A percentile compares a stretch with the other conserved stretches of the same genome.
Conservation (phyloP, 2,888 invertebrate species). For the Plebejus melissa region DNA sequence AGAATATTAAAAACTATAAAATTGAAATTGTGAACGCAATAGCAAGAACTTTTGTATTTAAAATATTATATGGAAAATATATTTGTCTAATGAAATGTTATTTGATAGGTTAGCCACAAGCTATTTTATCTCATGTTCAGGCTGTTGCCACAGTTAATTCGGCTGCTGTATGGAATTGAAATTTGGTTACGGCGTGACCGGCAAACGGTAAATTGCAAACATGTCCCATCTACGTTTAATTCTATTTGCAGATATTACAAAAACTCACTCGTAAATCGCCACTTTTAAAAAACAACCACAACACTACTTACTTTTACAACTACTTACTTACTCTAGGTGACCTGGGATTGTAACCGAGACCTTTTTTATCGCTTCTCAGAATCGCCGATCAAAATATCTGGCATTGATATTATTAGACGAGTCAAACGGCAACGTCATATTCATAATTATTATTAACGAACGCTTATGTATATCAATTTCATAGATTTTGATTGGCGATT, state of each 20-base stretch:
- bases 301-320: too few relatives aligned
- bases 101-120: not conserved
- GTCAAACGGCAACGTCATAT: too few relatives aligned
- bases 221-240: not conserved
- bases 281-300: too few relatives aligned
- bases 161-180: constrained; percentile 7
- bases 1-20: too few relatives aligned
- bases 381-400: too few relatives aligned
- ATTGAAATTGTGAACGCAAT: not conserved
- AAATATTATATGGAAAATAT: not conserved
- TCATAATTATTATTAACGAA: too few relatives aligned
- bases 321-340: too few relatives aligned
- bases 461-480: too few relatives aligned
- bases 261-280: not conserved
- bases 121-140: constrained; percentile 9
- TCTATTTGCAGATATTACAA: not conserved
- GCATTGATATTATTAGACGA: too few relatives aligned
- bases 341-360: too few relatives aligned
- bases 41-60: not conserved
- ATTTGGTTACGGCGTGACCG: constrained; percentile 6
- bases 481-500: too few relatives aligned
- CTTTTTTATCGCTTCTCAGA: too few relatives aligned
- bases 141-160: constrained; percentile 14
- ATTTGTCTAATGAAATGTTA: not conserved
- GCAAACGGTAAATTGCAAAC: not conserved